A percentile compares a stretch with the other conserved stretches of the same genome.
Evolutionary conservation across 2,888 invertebrate genomes (phyloP).

Genomic region (Agrotis ipsilon): DNA sequence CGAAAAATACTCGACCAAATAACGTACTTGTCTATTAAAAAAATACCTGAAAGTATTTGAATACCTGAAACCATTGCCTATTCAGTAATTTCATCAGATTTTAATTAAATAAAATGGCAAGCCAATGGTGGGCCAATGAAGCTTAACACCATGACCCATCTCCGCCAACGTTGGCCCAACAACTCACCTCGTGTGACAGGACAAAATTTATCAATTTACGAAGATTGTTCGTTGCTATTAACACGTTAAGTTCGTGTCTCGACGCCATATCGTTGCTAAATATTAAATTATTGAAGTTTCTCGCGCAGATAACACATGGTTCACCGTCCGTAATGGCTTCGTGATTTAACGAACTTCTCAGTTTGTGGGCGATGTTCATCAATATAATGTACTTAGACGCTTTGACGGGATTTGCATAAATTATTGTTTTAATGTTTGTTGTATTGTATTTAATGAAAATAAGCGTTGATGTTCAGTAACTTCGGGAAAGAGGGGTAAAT

Average conservation of each 20-base stretch:
- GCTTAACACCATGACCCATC: not conserved
- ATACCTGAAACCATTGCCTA: too few relatives aligned
- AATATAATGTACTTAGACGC: conserved; percentile 27
- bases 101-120: too few relatives aligned
- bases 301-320: conserved; percentile 65
- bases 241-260: conserved; percentile 83
- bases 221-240: conserved; percentile 87
- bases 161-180: conserved; percentile 44
- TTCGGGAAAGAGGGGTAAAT: too few relatives aligned
- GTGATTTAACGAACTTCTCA: conserved; percentile 59
- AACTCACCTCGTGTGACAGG: conserved; percentile 75
- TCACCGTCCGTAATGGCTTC: conserved; percentile 65
- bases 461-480: too few relatives aligned
- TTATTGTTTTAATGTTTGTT: not conserved
- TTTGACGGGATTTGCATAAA: not conserved
- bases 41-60: too few relatives aligned
- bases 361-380: conserved; percentile 44
- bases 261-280: conserved; percentile 78
- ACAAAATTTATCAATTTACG: conserved; percentile 87
- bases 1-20: not conserved
- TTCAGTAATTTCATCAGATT: too few relatives aligned
- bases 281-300: conserved; percentile 82
- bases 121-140: not conserved
- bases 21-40: too few relatives aligned
- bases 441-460: too few relatives aligned